Evolutionary conservation across 2,797 vertebrate genomes (phyloP).

Genomic region (Mus minutoides): DNA sequence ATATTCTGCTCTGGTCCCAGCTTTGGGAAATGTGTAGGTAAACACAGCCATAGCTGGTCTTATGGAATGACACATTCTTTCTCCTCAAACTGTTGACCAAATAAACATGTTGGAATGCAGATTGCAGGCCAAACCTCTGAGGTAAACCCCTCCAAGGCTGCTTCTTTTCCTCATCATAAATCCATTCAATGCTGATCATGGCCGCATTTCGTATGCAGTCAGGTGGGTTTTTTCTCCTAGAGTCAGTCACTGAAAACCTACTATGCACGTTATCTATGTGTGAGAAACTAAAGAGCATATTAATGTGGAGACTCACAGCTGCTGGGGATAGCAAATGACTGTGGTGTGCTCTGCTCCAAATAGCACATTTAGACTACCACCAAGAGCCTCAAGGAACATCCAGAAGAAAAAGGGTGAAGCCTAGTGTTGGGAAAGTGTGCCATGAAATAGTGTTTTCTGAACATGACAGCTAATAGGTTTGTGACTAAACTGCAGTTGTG

Average conservation of each 20-base stretch:
- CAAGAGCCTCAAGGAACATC: background rate
- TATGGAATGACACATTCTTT: background rate
- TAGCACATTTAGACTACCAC: background rate
- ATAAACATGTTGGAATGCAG: background rate
- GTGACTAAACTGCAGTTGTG: background rate
- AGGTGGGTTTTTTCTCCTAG: background rate
- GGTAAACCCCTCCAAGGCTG: background rate
- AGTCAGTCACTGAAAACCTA: background rate
- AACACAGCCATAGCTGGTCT: background rate
- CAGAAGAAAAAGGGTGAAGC: background rate
- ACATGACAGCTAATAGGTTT: background rate
- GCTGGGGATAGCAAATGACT: background rate
- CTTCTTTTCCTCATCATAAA: background rate
- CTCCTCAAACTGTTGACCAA: conserved; percentile 6
- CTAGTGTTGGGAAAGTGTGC: background rate
- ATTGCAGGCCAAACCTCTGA: background rate
- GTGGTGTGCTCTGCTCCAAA: background rate
- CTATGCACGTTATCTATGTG: background rate
- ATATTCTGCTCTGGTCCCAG: conserved; percentile 21
- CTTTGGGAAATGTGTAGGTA: background rate
- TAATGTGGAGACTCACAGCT: background rate
- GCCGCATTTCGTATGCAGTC: background rate
- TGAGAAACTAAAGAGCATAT: background rate
- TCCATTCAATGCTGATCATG: background rate
- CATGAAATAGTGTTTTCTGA: background rate